Percentiles rank a stretch among this genome's conserved stretches.
Evolutionary conservation across 2,888 invertebrate species (phyloP).

Genomic region (Cerastoderma edule): DNA sequence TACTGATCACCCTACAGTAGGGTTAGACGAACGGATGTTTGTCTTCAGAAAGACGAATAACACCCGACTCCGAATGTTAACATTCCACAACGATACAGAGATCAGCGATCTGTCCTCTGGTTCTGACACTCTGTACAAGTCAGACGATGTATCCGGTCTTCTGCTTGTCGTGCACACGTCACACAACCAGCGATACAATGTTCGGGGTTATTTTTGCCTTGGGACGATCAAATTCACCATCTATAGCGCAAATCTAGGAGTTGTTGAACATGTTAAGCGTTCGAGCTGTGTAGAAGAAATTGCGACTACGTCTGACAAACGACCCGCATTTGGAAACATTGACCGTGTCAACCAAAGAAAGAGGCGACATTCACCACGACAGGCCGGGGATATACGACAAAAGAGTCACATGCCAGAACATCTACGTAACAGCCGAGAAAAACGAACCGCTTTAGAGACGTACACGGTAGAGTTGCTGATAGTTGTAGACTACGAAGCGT

Average conservation of each 20-base stretch:
- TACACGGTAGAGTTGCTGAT: conserved; percentile 51
- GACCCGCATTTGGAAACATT: conserved; percentile 1
- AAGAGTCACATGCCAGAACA: too few species aligned
- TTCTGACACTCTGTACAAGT: not conserved
- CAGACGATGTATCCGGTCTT: not conserved
- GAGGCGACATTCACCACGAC: not conserved
- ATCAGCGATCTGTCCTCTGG: not conserved
- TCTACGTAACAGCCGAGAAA: too few species aligned
- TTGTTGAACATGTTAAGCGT: not conserved
- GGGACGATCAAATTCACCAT: not conserved
- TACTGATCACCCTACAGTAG: too few species aligned
- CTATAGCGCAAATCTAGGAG: not conserved
- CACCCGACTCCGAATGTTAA: not conserved
- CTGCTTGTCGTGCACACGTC: not conserved
- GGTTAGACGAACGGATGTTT: too few species aligned
- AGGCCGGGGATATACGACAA: not conserved
- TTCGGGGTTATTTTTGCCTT: not conserved
- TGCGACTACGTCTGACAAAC: not conserved
- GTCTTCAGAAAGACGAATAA: not conserved
- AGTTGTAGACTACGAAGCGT: conserved; percentile 55
- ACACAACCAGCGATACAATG: not conserved
- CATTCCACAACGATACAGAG: not conserved
- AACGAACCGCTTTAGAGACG: not conserved
- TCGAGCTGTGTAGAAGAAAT: not conserved
- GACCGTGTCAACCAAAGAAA: conserved; percentile 18